Evolutionary conservation across 2,797 vertebrate genomes (phyloP).

Genomic region (Salmo trutta): DNA sequence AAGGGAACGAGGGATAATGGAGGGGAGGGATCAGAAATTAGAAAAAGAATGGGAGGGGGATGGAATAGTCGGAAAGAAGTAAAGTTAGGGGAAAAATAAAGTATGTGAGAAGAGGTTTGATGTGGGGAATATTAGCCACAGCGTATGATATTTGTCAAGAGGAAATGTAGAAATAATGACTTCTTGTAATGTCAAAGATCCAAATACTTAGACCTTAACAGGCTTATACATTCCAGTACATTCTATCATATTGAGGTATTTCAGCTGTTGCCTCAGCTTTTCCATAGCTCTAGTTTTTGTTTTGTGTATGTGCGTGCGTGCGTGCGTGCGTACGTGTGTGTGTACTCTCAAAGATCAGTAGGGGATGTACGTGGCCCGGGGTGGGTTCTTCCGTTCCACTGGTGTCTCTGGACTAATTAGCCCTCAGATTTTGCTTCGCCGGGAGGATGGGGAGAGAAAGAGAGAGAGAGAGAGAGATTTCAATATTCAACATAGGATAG

Average conservation of each 20-base stretch:
- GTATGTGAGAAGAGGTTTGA: not conserved
- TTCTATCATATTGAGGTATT: slow-evolving; percentile 5
- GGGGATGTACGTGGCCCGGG: slow-evolving; percentile 42
- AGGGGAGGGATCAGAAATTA: slow-evolving; percentile 66
- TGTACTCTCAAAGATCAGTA: slow-evolving; percentile 45
- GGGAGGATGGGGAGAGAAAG: slow-evolving; percentile 40
- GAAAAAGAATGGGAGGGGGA: slow-evolving; percentile 48
- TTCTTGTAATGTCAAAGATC: slow-evolving; percentile 43
- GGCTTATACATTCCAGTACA: not conserved
- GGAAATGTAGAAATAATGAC: slow-evolving; percentile 44
- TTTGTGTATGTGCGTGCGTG: not conserved
- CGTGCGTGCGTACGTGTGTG: slow-evolving; percentile 3
- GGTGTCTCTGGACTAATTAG: slow-evolving; percentile 67
- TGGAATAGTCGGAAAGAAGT: slow-evolving; percentile 33
- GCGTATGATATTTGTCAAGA: slow-evolving; percentile 8
- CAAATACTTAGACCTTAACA: not conserved
- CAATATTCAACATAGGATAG: slow-evolving; percentile 36
- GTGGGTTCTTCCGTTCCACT: slow-evolving; percentile 48
- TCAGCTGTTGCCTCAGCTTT: slow-evolving; percentile 14
- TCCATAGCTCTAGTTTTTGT: slow-evolving; percentile 12
- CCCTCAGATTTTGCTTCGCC: slow-evolving; percentile 41
- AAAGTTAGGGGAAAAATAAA: slow-evolving; percentile 8
- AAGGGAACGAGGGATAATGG: slow-evolving; percentile 34
- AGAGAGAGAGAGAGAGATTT: slow-evolving; percentile 36
- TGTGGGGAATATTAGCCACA: not conserved